Base-by-base conservation (phyloP, 2,797 vertebrate species). In the Chanos chanos region DNA sequence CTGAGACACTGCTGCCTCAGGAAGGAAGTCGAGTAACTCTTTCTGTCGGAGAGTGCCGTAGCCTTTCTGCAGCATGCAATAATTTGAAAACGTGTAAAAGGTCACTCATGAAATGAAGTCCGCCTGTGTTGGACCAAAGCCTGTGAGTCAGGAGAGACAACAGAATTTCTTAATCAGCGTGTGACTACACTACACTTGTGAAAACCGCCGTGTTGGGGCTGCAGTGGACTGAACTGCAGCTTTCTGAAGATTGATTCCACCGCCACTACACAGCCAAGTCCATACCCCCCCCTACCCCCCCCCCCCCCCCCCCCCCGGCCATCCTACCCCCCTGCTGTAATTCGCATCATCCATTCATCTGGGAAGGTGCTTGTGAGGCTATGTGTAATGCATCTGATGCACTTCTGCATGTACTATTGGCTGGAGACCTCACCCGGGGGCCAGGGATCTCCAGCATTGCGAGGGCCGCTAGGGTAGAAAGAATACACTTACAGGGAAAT, bases 401-500 rank as follows among this genome's bases (percentile, higher is more conserved):
- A 61, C 44, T 24, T 49, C 61, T 48, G 45, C 61, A 21, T 34
- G 58, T 34, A 36, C 31, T 64, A 63, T 64, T 36, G 54, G 41
- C 57, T 60, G 21, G 18, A 52, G 43, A 51, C 48, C 44, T 65
- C 44, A 49, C 61, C 47, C 27, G 53, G 47, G 39, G 45, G 50
- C 51, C 36, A 4, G 3, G 43, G 27, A 53, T 19, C 39, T n/a
- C n/a, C 30, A 51, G 57, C 47, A 18, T 47, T 52, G 34, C 3
- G 22, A 58, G 47, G 34, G 47, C 53, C 33, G 62, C 37, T 7
- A 41, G 58, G 48, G 56, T 16, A 49, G 31, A 58, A 55, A 76
- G 68, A 73, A 76, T 72, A 78, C 65, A 72, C 76, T 85, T 76
- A 74, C 75, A 73, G 72, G 63, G 65, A 75, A 83, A 77, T 76